Percentiles rank a stretch among this genome's conserved stretches.
phyloP scores from a whole-genome alignment of 92 coral and sea anemone genomes.

The Paramuricea clavata region DNA sequence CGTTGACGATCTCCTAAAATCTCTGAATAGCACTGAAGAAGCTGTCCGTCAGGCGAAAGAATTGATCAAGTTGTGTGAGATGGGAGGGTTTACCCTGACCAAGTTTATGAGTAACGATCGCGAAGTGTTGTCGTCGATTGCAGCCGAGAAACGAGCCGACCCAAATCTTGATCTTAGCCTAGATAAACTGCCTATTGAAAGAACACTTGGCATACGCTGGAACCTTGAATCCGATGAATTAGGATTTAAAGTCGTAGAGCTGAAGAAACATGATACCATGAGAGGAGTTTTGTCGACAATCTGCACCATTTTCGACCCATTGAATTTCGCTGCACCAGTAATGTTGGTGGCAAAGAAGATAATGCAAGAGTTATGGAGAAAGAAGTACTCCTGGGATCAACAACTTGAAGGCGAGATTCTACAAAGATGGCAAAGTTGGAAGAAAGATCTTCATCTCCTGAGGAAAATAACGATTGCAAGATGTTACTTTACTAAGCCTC shows the following conservation, averaged over 20 bases:
- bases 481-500: slow-evolving; percentile 10
- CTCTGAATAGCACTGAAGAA: not conserved
- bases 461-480: slow-evolving; percentile 23
- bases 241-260: slow-evolving; percentile 60
- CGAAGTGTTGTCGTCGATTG: slow-evolving; percentile 45
- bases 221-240: slow-evolving; percentile 64
- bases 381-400: slow-evolving; percentile 56
- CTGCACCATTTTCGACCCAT: slow-evolving; percentile 63
- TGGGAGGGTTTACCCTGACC: slow-evolving; percentile 71
- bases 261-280: slow-evolving; percentile 65
- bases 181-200: slow-evolving; percentile 65
- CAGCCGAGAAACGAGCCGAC: slow-evolving; percentile 64
- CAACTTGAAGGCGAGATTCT: slow-evolving; percentile 32
- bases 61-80: slow-evolving; percentile 41
- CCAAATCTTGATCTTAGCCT: slow-evolving; percentile 55
- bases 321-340: slow-evolving; percentile 68
- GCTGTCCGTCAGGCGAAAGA: not conserved
- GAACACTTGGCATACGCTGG: slow-evolving; percentile 60
- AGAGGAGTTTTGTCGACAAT: slow-evolving; percentile 69
- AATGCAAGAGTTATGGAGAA: slow-evolving; percentile 70
- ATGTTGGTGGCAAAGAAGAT: slow-evolving; percentile 68
- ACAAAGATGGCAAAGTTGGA: slow-evolving; percentile 48
- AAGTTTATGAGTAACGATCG: slow-evolving; percentile 67
- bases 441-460: slow-evolving; percentile 8
- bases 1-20: slow-evolving; percentile 12